phyloP scores from a whole-genome alignment of 2,113 vertebrate species.

The Emydura subglobosa region DNA sequence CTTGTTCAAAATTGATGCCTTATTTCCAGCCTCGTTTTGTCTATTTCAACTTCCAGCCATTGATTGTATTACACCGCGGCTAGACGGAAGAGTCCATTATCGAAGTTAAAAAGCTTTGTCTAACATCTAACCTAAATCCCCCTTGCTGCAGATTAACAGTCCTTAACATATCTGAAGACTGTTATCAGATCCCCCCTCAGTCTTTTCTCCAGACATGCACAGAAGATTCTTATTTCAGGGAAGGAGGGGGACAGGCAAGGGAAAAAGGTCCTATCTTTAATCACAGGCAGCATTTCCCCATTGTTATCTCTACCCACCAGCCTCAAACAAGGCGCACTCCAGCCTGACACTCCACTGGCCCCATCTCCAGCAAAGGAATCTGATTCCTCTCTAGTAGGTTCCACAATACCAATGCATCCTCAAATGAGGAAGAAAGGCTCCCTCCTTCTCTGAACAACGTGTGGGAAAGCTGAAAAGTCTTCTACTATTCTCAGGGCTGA shows the following conservation, averaged over 20 bases:
- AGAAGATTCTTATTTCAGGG: background rate
- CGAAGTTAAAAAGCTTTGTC: background rate
- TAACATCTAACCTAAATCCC: background rate
- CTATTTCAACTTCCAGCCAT: background rate
- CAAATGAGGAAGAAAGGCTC: background rate
- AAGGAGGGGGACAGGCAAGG: fast-evolving
- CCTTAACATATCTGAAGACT: background rate
- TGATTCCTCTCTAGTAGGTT: background rate
- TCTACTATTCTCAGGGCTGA: background rate
- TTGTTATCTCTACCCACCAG: fast-evolving
- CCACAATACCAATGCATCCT: background rate
- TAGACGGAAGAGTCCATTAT: background rate
- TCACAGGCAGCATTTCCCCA: background rate
- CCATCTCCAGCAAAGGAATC: fast-evolving
- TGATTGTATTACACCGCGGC: background rate
- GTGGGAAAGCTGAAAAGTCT: fast-evolving
- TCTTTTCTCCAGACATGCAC: background rate
- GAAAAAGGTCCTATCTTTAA: background rate
- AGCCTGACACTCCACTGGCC: background rate
- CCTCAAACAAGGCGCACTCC: fast-evolving
- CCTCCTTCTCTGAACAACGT: background rate
- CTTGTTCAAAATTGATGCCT: background rate
- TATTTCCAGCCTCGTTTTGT: background rate
- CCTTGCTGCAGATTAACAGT: background rate
- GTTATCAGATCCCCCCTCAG: background rate